A percentile compares a stretch with the other conserved stretches of the same genome.
Conservation (phyloP, 2,797 vertebrate genomes). For the Erithacus rubecula region DNA sequence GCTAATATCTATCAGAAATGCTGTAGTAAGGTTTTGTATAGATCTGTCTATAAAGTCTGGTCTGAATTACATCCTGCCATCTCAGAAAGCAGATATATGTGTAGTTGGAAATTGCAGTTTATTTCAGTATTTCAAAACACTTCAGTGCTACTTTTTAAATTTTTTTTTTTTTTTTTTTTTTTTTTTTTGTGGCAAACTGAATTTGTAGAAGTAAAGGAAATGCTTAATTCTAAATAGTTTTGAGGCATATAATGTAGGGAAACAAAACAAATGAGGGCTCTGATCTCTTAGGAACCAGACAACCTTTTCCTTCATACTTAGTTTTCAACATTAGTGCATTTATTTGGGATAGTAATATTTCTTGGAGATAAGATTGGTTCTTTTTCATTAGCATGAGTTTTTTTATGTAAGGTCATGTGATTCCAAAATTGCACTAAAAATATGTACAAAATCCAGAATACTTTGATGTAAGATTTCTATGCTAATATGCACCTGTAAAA, state of each 20-base stretch:
- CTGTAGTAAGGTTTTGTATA: background rate
- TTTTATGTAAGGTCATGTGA: background rate
- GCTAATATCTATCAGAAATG: background rate
- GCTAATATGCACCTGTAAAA: background rate
- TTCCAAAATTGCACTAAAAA: background rate
- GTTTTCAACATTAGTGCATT: background rate
- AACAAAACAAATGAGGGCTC: background rate
- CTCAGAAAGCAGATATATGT: background rate
- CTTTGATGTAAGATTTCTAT: background rate
- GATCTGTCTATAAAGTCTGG: background rate
- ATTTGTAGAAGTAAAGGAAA: background rate
- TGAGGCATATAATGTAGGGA: background rate
- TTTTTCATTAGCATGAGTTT: background rate
- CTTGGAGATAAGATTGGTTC: background rate
- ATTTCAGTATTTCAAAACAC: background rate
- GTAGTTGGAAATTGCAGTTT: conserved; percentile 1
- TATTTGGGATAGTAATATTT: background rate
- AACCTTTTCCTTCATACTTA: background rate
- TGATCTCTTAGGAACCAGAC: background rate
- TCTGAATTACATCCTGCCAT: background rate
- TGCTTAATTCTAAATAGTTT: background rate
- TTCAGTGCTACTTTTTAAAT: background rate
- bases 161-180: background rate
- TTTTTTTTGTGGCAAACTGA: background rate
- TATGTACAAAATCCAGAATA: background rate